phyloP scores from a whole-genome alignment of 2,888 invertebrate genomes.

The Dastarcus helophoroides region DNA sequence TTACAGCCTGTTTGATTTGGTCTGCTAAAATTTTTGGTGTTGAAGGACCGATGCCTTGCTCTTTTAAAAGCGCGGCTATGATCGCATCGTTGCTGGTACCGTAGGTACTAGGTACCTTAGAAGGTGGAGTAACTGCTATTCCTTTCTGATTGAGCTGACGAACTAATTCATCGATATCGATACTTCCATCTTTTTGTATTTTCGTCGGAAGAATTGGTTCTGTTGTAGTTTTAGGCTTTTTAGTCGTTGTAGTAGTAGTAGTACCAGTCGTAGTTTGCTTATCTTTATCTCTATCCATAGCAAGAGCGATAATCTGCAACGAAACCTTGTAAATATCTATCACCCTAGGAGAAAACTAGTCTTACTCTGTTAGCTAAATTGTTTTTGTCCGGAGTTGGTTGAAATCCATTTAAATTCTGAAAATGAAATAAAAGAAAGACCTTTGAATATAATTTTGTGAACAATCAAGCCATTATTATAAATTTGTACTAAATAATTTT shows the following conservation, averaged over 20 bases:
- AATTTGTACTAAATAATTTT: not conserved
- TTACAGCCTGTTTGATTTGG: conserved; percentile 25
- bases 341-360: not conserved
- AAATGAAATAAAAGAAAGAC: too few species aligned
- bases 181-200: conserved; percentile 15
- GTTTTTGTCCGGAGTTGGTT: conserved; percentile 7
- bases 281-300: conserved; percentile 25
- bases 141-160: conserved; percentile 28
- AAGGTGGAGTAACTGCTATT: conserved; percentile 21
- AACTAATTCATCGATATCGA: conserved; percentile 28
- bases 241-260: conserved; percentile 9
- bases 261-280: conserved; percentile 13
- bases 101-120: conserved; percentile 30
- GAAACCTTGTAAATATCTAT: conserved; percentile 1
- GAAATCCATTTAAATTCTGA: conserved; percentile 17
- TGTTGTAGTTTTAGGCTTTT: conserved; percentile 16
- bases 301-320: conserved; percentile 29
- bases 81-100: conserved; percentile 58
- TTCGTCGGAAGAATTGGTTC: conserved; percentile 5
- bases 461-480: too few species aligned
- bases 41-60: conserved; percentile 61
- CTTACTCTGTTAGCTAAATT: conserved; percentile 25
- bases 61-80: conserved; percentile 56
- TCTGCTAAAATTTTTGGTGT: conserved; percentile 42
- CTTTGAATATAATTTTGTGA: too few species aligned